These are phyloP conservation scores for Cerastoderma edule DNA, from an alignment of 2,888 invertebrate genomes.

Conservation along the genomic window DNA sequence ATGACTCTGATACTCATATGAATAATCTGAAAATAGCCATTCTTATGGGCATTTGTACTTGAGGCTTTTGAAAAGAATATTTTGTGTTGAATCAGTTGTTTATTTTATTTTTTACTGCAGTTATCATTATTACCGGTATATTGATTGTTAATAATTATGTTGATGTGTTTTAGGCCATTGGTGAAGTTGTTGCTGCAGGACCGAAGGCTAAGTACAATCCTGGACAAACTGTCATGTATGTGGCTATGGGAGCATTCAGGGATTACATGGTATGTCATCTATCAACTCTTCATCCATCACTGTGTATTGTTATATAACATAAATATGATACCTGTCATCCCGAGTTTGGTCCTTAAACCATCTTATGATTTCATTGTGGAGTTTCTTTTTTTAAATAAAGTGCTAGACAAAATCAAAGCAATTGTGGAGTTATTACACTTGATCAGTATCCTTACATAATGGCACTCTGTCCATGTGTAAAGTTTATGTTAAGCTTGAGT, in stretches of 20 bases:
- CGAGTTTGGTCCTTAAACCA: background rate
- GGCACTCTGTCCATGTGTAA: too few relatives aligned
- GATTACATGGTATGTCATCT: slow-evolving; percentile 76
- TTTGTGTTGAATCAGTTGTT: background rate
- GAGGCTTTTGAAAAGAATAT: background rate
- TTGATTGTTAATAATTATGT: background rate
- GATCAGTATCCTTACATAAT: background rate
- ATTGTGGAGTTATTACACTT: background rate
- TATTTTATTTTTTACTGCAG: background rate
- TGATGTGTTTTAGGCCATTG: slow-evolving; percentile 50
- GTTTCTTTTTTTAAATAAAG: background rate
- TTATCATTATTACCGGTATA: background rate
- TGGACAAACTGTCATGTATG: slow-evolving; percentile 80
- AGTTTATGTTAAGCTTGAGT: too few relatives aligned
- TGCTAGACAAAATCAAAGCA: background rate
- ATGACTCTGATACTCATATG: background rate
- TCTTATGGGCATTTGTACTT: background rate
- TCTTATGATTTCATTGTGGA: background rate
- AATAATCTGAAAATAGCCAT: background rate
- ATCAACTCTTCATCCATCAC: background rate
- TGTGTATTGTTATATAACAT: too few relatives aligned
- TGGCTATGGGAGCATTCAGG: slow-evolving; percentile 76
- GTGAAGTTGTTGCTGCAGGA: slow-evolving; percentile 60
- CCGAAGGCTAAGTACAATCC: slow-evolving; percentile 40
- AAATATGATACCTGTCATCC: background rate